These are phyloP conservation scores for Siniperca obscura DNA, from an alignment of 2,797 vertebrate genomes.

Conservation along the genomic window DNA sequence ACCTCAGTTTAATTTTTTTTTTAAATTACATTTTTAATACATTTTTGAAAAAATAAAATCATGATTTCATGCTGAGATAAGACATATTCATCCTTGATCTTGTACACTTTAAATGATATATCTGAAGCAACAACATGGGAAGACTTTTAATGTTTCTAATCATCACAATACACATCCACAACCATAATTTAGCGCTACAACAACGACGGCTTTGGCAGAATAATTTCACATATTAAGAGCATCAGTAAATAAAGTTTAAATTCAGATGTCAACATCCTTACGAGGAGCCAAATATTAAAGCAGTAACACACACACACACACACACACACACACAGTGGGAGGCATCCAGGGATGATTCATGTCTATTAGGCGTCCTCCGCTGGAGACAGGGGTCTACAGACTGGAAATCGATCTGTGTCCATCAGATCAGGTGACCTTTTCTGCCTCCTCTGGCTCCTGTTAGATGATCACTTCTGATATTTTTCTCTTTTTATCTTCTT, in stretches of 20 bases:
- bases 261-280: constrained; percentile 4
- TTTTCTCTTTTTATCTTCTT: constrained; percentile 46
- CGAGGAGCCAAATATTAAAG: constrained; percentile 14
- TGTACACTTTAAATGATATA: background rate
- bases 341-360: constrained; percentile 57
- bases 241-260: background rate
- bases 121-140: background rate
- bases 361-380: constrained; percentile 48
- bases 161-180: background rate
- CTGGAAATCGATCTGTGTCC: constrained; percentile 71
- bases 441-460: constrained; percentile 61
- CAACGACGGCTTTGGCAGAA: background rate
- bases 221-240: background rate
- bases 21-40: background rate
- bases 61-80: background rate
- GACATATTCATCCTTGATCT: background rate
- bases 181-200: background rate
- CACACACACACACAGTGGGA: constrained; percentile 22
- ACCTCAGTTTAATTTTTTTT: background rate
- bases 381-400: constrained; percentile 64
- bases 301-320: constrained; percentile 29
- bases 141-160: background rate
- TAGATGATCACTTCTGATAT: constrained; percentile 60
- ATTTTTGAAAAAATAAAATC: background rate
- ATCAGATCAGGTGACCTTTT: constrained; percentile 68